phyloP scores from a whole-genome alignment of 2,888 invertebrate species.

The Smittia aterrima region DNA sequence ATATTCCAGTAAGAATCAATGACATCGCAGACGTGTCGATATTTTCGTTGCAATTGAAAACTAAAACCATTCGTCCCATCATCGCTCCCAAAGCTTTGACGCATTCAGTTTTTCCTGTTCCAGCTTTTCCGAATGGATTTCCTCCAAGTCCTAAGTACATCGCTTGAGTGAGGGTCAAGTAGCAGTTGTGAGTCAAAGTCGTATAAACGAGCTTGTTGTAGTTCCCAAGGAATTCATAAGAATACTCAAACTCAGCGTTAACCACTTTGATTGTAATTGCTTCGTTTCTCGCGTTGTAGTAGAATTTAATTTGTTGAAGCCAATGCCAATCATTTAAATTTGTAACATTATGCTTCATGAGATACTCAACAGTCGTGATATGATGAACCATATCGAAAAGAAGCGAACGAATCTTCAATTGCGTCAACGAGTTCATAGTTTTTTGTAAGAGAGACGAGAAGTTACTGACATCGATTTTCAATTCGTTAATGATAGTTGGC shows the following conservation, averaged over 20 bases:
- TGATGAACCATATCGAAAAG: conserved; percentile 93
- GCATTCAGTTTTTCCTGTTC: conserved; percentile 98
- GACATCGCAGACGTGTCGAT: conserved; percentile 95
- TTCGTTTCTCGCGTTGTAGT: conserved; percentile 60
- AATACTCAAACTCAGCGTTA: conserved; percentile 90
- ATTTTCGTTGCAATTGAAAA: conserved; percentile 98
- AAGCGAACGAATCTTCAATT: conserved; percentile 86
- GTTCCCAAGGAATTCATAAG: conserved; percentile 98
- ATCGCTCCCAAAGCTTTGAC: conserved; percentile 91
- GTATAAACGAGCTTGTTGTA: conserved; percentile 93
- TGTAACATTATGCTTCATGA: conserved; percentile 68
- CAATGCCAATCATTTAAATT: conserved; percentile 82
- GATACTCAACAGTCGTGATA: conserved; percentile 73
- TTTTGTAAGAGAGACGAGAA: conserved; percentile 47
- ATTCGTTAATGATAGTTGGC: conserved; percentile 55
- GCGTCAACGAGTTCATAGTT: conserved; percentile 60
- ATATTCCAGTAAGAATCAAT: conserved; percentile 87
- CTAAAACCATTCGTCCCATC: conserved; percentile 88
- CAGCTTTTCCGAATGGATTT: conserved; percentile 96
- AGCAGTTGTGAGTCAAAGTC: conserved; percentile 94
- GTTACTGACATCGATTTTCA: conserved; percentile 52
- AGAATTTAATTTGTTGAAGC: conserved; percentile 90
- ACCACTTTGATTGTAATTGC: conserved; percentile 80
- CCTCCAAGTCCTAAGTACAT: conserved; percentile 95
- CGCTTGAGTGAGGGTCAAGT: conserved; percentile 94